Conservation (phyloP, 2,113 vertebrate genomes). For the Garra rufa region DNA sequence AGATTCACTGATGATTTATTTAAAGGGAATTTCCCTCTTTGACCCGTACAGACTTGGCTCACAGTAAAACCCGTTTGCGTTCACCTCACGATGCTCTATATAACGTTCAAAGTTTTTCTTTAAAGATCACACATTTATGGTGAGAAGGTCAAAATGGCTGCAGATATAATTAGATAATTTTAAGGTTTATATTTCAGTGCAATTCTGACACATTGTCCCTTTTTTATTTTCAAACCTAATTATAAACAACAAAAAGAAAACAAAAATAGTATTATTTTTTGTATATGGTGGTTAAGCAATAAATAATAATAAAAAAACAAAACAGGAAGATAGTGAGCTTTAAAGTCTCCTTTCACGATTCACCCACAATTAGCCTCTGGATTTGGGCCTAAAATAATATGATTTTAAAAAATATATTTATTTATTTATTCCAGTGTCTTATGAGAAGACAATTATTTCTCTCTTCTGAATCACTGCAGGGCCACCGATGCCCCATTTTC, state of each 20-base stretch:
- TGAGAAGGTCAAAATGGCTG: slow-evolving; percentile 3
- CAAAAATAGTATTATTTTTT: neutral
- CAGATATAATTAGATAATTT: neutral
- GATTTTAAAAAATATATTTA: neutral
- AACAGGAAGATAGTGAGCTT: neutral
- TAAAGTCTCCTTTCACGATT: neutral
- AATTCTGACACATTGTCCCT: neutral
- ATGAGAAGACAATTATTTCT: neutral
- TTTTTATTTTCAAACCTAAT: neutral
- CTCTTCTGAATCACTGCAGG: neutral
- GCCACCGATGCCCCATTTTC: neutral
- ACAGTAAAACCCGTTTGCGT: neutral
- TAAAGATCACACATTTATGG: neutral
- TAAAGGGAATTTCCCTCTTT: slow-evolving; percentile 38
- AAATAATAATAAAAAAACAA: no score
- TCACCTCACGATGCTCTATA: neutral
- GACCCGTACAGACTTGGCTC: neutral
- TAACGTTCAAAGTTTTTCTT: neutral
- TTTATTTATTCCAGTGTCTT: neutral
- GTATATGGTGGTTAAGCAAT: neutral
- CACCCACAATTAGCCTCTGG: neutral
- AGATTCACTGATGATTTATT: slow-evolving; percentile 51
- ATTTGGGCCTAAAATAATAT: neutral
- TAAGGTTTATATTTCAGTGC: neutral
- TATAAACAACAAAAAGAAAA: neutral